phyloP scores from a whole-genome alignment of 2,888 invertebrate genomes.

The Auanema freiburgensis region DNA sequence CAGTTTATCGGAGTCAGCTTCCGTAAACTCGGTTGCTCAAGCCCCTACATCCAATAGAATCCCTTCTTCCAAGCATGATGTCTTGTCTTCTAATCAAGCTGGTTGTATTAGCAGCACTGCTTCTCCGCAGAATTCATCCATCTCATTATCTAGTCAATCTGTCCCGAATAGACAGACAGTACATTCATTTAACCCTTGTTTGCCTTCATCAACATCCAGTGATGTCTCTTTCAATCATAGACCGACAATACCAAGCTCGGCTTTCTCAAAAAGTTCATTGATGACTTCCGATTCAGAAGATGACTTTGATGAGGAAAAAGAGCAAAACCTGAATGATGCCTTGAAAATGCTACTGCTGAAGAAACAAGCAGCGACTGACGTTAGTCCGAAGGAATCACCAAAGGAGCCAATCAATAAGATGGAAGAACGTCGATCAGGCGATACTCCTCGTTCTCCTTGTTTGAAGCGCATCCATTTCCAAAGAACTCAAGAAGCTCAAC shows the following conservation, averaged over 20 bases:
- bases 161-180: too few relatives aligned
- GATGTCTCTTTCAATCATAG: too few relatives aligned
- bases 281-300: conserved; percentile 23
- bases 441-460: conserved; percentile 43
- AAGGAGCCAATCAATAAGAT: conserved; percentile 5
- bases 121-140: too few relatives aligned
- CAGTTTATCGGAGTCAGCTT: conserved; percentile 27
- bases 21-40: neutral
- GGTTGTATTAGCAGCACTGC: too few relatives aligned
- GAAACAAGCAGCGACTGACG: neutral
- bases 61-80: too few relatives aligned
- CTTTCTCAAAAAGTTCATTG: too few relatives aligned
- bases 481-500: conserved; percentile 35
- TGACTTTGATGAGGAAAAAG: conserved; percentile 21
- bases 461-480: conserved; percentile 48
- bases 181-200: too few relatives aligned
- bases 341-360: neutral
- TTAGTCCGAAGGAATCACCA: neutral
- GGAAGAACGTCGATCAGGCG: conserved; percentile 8
- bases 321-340: neutral
- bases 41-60: neutral
- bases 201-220: too few relatives aligned
- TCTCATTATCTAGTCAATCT: too few relatives aligned
- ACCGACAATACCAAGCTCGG: too few relatives aligned
- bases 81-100: too few relatives aligned